Evolutionary conservation across 2,797 vertebrate genomes (phyloP), one percentile per base, ranked within the genome.

Genomic region (Cheracebus regulus): DNA sequence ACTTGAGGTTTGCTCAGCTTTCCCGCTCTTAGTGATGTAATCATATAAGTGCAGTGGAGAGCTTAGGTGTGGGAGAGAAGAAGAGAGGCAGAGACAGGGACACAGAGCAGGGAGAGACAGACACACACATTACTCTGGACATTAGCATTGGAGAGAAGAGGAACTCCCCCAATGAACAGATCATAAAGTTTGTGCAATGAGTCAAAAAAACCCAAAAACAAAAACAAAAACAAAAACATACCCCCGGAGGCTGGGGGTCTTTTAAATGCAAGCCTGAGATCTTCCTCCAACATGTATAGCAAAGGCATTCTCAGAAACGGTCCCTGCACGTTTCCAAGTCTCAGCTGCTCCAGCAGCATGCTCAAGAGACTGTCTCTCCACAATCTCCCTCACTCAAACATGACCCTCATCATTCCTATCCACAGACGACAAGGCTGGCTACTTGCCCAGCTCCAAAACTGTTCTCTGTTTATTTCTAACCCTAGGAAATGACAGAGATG

Each of bases 401-500:
- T 48, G 82, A 58, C 76, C 84, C 75, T n/a, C 70, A 15, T 80
- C 92, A 92, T 95, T 96, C 58, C 73, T 20, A 44, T 55, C 76
- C 67, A 82, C 78, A 33, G 73, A 90, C 1, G 1, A 58, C 48
- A 79, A 64, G 41, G 33, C 91, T 96, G 95, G 95, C 88, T 44
- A 9, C 81, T 33, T 0, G n/a, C 93, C 95, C 96, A 90, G 41
- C 73, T 88, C 87, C 70, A 48, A 82, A 93, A 92, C 5, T 67
- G 61, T 28, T 86, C 67, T 96, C 92, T 82, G 72, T 93, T 89
- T 95, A 93, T 85, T 97, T 94, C 82, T 92, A 81, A 79, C 79
- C 88, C 78, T 50, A 96, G 94, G 91, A 96, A 96, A 96, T 87
- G 92, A 93, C 91, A 89, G 93, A 93, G 76, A 79, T 90, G 84